These are phyloP conservation scores for Probaryconus sp. DNA, from an alignment of 1,140 invertebrate species.

Conservation along the genomic window DNA sequence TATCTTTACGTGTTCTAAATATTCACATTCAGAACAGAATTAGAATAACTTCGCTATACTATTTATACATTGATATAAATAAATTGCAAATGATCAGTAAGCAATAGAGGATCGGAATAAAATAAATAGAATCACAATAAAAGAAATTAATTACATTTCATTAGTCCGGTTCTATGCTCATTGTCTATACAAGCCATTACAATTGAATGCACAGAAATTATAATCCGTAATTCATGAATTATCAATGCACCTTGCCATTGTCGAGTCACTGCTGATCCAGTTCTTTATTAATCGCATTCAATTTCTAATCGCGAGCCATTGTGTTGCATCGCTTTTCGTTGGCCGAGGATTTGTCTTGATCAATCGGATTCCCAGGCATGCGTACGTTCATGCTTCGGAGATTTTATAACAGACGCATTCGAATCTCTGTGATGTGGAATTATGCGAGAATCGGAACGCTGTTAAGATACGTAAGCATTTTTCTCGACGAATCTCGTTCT, in stretches of 20 bases:
- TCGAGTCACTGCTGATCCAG: constrained; percentile 29
- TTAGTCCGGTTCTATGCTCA: too few relatives aligned
- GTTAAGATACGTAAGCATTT: constrained; percentile 52
- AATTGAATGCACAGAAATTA: too few relatives aligned
- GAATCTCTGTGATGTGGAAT: constrained; percentile 60
- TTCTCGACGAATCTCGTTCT: constrained; percentile 50
- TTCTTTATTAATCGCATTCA: constrained; percentile 44
- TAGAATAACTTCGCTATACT: too few relatives aligned
- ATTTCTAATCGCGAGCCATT: constrained; percentile 46
- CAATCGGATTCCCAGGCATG: constrained; percentile 56
- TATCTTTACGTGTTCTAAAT: too few relatives aligned
- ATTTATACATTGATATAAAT: too few relatives aligned
- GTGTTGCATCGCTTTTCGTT: constrained; percentile 55
- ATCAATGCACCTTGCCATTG: constrained; percentile 34
- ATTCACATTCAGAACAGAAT: too few relatives aligned
- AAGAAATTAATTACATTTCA: too few relatives aligned
- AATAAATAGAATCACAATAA: too few relatives aligned
- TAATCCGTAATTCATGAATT: constrained; percentile 34
- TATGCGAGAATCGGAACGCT: constrained; percentile 55
- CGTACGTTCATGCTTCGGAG: constrained; percentile 54
- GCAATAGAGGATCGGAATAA: too few relatives aligned
- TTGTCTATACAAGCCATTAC: too few relatives aligned
- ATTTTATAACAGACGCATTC: constrained; percentile 56
- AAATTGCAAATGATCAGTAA: too few relatives aligned
- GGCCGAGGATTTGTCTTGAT: constrained; percentile 50